Percentiles rank a stretch among this genome's conserved stretches.
These are phyloP conservation scores for Tragelaphus strepsiceros DNA, from an alignment of 2,113 vertebrate species.

Conservation along the genomic window DNA sequence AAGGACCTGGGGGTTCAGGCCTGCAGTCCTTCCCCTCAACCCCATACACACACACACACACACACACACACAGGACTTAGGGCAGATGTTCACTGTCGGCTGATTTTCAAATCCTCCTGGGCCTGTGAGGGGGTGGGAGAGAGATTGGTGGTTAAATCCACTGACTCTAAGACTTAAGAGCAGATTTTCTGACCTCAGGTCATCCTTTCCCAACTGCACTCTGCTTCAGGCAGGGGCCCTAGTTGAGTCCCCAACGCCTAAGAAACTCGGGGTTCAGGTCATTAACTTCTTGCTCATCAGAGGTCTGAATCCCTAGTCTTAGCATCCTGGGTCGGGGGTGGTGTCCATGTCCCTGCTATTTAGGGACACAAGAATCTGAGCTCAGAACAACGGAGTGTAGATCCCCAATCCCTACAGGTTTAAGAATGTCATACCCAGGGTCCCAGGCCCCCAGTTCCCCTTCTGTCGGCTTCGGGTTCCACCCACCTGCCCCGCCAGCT, in stretches of 20 bases:
- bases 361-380: neutral
- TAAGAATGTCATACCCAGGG: neutral
- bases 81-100: constrained; percentile 38
- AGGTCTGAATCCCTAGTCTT: neutral
- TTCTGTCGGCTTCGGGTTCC: neutral
- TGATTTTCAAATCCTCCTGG: constrained; percentile 60
- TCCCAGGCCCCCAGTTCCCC: neutral
- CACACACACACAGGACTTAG: neutral
- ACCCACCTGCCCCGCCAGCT: constrained; percentile 60
- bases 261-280: neutral
- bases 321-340: neutral
- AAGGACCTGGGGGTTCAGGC: neutral
- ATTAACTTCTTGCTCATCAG: neutral
- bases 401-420: neutral
- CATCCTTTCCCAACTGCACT: neutral
- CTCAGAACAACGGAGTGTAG: neutral
- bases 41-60: neutral
- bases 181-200: constrained; percentile 30
- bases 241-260: neutral
- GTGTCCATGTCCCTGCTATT: neutral
- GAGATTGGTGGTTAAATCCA: constrained; percentile 48
- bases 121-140: neutral
- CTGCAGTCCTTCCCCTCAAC: neutral
- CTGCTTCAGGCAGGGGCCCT: neutral
- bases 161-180: constrained; percentile 44